phyloP scores from a whole-genome alignment of 2,797 vertebrate species.

The Enteromius thamalakanensis region DNA sequence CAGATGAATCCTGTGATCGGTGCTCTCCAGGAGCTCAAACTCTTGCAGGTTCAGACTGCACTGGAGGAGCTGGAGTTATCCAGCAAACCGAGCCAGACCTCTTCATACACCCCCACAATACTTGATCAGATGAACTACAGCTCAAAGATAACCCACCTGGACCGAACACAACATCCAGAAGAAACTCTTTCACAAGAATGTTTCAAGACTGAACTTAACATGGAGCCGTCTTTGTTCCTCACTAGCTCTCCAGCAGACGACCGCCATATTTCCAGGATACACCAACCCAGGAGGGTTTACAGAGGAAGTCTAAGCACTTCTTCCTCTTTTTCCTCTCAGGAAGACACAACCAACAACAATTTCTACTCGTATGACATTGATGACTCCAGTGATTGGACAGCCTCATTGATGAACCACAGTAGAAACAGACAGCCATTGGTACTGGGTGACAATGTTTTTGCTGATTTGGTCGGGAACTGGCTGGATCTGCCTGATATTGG shows the following conservation, averaged over 20 bases:
- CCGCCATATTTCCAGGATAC: neutral
- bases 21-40: constrained; percentile 80
- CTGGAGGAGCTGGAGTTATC: constrained; percentile 64
- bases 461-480: constrained; percentile 95
- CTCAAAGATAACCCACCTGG: constrained; percentile 14
- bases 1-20: constrained; percentile 86
- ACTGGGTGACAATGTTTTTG: constrained; percentile 93
- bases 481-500: constrained; percentile 88
- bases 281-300: constrained; percentile 27
- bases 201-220: constrained; percentile 25
- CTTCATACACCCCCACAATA: constrained; percentile 59
- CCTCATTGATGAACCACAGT: constrained; percentile 87
- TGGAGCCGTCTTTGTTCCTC: constrained; percentile 47
- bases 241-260: constrained; percentile 56
- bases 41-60: constrained; percentile 68
- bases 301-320: constrained; percentile 58
- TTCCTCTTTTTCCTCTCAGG: constrained; percentile 56
- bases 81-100: constrained; percentile 49
- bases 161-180: constrained; percentile 17
- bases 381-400: constrained; percentile 89
- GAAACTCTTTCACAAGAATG: neutral
- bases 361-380: constrained; percentile 83
- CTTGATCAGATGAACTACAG: constrained; percentile 20
- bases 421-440: constrained; percentile 92
- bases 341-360: constrained; percentile 79